Base-by-base conservation (phyloP, 2,797 vertebrate genomes). In the Acanthopagrus latus region DNA sequence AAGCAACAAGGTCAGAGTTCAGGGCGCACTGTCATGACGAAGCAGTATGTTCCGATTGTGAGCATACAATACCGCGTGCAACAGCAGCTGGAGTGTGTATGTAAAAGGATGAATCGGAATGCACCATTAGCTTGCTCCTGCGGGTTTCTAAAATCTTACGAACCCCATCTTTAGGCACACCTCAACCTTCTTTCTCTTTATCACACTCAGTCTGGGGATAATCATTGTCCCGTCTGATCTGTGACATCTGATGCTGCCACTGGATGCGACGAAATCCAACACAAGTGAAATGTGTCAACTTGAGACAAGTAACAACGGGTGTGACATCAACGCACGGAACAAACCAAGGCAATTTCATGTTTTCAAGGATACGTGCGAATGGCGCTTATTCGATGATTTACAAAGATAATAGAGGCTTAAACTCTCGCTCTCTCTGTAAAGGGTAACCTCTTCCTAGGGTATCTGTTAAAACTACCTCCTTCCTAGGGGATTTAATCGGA, bases 241-340 rank as follows among this genome's bases (percentile, higher is more conserved):
- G 52, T 51, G 43, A 68, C 64, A 43, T 13, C 33, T 52, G 57
- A 48, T 57, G 56, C 33, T 56, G 47, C 18, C 23, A 54, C 23
- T 16, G 25, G 25, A 27, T 27, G 13, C 7, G 17, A 27, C 25
- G 57, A 25, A 20, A 63, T 48, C 21, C 55, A 14, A 21, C 13
- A 69, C 63, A 48, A 58, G 48, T 7, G 1, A 48, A 25, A 69
- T 59, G 3, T 21, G 68, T 8, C 59, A 11, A 63, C 46, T 64
- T 64, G 47, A 75, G 9, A 71, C 7, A 17, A 4, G 17, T 5
- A 16, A 64, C 8, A 44, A 65, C 25, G 4, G 25, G 68, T 44
- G 1, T 16, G 58, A 51, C 21, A 16, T 64, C 23, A 14, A 57
- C 51, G 50, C 23, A 33, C 1, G 64, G 64, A 27, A 47, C 52